Conservation (phyloP, 2,113 vertebrate species). For the Pseudorhombus dupliciocellatus region DNA sequence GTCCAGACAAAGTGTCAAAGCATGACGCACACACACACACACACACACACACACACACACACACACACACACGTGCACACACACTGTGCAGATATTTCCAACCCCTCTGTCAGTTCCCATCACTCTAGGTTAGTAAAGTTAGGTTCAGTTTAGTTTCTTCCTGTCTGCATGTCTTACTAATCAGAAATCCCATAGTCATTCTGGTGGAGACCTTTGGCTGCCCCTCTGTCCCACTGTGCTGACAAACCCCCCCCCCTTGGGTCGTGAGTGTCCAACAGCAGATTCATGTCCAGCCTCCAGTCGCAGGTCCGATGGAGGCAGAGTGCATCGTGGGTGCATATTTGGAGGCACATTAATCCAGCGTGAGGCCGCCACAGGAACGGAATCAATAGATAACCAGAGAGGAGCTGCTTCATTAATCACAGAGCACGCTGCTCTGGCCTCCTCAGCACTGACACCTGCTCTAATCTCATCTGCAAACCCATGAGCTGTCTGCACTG, state of each 20-base stretch:
- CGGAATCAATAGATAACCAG: constrained; percentile 68
- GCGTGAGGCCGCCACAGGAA: constrained; percentile 28
- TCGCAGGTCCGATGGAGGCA: constrained; percentile 38
- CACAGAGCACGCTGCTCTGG: constrained; percentile 54
- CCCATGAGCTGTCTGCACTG: constrained; percentile 24
- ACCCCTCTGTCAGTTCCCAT: background rate
- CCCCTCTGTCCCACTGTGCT: constrained; percentile 17
- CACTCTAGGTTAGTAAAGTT: background rate
- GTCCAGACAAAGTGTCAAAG: constrained; percentile 58
- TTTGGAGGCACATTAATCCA: constrained; percentile 70
- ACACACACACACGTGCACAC: background rate
- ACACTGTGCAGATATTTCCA: constrained; percentile 12
- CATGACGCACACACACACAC: constrained; percentile 24
- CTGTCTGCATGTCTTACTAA: background rate
- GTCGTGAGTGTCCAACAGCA: constrained; percentile 55
- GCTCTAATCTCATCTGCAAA: constrained; percentile 56
- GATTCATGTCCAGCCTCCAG: constrained; percentile 53
- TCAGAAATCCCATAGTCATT: constrained; percentile 1
- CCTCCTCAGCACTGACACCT: constrained; percentile 63
- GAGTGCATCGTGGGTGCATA: constrained; percentile 67
- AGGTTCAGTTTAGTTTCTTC: background rate
- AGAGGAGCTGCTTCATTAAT: constrained; percentile 76
- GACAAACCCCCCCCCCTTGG: constrained; percentile 41
- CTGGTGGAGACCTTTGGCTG: constrained; percentile 1
- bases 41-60: background rate